Evolutionary conservation across 2,797 vertebrate species (phyloP).

Genomic region (Parauchenoglanis ngamensis): DNA sequence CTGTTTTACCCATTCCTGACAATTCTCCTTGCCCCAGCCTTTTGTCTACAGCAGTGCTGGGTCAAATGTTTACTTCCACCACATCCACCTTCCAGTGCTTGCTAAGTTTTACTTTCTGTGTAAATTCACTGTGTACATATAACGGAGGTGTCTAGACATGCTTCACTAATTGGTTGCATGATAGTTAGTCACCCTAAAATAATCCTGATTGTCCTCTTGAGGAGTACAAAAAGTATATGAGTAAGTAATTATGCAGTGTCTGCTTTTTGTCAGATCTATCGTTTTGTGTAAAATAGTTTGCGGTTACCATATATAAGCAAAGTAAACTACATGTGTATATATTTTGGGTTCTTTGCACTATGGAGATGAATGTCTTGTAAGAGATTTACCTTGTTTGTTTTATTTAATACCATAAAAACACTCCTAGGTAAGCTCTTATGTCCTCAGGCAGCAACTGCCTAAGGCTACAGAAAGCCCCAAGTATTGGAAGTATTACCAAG

Average conservation of each 20-base stretch:
- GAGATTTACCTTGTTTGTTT: not conserved
- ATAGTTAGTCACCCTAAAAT: not conserved
- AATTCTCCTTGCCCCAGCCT: not conserved
- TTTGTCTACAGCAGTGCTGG: not conserved
- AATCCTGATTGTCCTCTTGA: slow-evolving; percentile 2
- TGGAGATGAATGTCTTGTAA: not conserved
- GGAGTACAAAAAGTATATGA: not conserved
- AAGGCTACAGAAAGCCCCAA: slow-evolving; percentile 1
- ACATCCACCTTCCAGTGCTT: not conserved
- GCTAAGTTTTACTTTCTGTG: too few relatives aligned
- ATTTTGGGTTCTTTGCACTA: not conserved
- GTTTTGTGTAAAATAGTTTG: not conserved
- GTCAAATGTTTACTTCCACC: not conserved
- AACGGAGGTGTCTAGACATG: not conserved
- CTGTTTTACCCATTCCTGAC: not conserved
- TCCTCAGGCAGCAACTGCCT: not conserved
- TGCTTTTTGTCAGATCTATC: not conserved
- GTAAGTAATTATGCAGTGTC: not conserved
- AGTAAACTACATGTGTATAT: not conserved
- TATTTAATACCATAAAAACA: not conserved
- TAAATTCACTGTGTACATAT: not conserved
- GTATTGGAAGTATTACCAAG: not conserved
- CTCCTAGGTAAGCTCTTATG: not conserved
- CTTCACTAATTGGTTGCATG: not conserved
- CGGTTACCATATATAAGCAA: not conserved